Base-by-base conservation (phyloP, 1,140 invertebrate genomes). In the Diabrotica undecimpunctata region DNA sequence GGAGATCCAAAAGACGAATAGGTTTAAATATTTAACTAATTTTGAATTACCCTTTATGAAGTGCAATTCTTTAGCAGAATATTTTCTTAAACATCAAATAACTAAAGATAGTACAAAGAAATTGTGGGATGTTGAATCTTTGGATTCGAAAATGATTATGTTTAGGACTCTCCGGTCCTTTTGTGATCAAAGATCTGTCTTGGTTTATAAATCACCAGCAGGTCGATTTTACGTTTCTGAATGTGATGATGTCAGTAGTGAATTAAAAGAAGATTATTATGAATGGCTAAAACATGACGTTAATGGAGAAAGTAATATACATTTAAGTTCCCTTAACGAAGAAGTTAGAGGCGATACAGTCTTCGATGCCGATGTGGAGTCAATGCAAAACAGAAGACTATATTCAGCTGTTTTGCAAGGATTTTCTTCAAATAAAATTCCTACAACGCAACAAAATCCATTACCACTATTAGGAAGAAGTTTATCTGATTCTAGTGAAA, bases 401-500 rank as follows among this genome's bases (percentile, higher is more conserved):
- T 75, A 75, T 63, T 75, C 73, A 5, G 73, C 72, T 8, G 73
- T 75, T 9, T 50, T 75, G 14, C 73, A 75, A 65, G 73, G 69
- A 9, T 55, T 53, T 56, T 53, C 63, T 9, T 54, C 51, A n/a
- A 62, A 62, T 25, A 62, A 54, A 50, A 54, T 62, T 9, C 12
- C 61, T 8, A 7, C 56, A n/a, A 8, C 7, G 52, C 54, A 54
- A 50, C 46, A 39, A 25, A 62, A 46, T n/a, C 41, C 41, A 25
- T 54, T 62, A 52, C 54, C 61, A 54, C 38, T 62, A 39, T 54
- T 62, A 3, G 52, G 51, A 9, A 54, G 52, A 41, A 62, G 54
- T 53, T 13, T 52, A 5, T 35, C 10, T 11, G 39, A 59, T 38
- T 25, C 46, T 6, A 50, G 52, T 35, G 12, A 53, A 37, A 51